Evolutionary conservation across 2,888 invertebrate species (phyloP), one percentile per base, ranked within the genome.

Genomic region (Agriopis leucophaearia): DNA sequence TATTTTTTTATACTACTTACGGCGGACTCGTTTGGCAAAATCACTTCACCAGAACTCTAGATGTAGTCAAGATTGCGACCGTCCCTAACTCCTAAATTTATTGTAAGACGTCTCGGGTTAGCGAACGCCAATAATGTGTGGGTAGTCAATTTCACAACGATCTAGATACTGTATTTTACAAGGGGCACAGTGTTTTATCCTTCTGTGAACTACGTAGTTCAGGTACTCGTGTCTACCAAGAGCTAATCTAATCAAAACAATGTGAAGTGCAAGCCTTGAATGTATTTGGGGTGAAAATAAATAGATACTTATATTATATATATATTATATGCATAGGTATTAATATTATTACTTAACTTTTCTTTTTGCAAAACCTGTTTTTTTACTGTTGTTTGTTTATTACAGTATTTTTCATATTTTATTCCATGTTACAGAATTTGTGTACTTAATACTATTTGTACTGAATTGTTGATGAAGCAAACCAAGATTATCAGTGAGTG

Each of bases 61-160:
- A 27, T 27, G 27, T n/a, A 51, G 35, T 35, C 35, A 9, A 7
- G 35, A 5, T 35, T 13, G 27, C 50, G 10, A 15, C 13, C 38
- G 52, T 54, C 15, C 15, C 38, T 52, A 54, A 54, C 15, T 38
- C 16, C 40, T 16, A 54, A 54, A 54, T 54, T 38, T 38, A 54
- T 38, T 42, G 27, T 12, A 42, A 42, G 18, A 8, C 44, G 40
- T 40, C 38, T 54, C 42, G 18, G 42, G 18, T 56, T 18, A 56
- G 44, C 55, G 4, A 38, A 38, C 38, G 16, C 38, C 38, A 54
- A 51, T 48, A 16, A 9, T 6, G 58, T 47, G 45, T 58, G 57
- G 57, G 57, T 12, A 47, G 58, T 16, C 5, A 42, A 58, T 48
- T 47, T 38, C 48, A 16, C 38, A 58, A 38, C 38, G 38, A 38